Conservation (phyloP, 2,797 vertebrate genomes). For the Emys orbicularis region DNA sequence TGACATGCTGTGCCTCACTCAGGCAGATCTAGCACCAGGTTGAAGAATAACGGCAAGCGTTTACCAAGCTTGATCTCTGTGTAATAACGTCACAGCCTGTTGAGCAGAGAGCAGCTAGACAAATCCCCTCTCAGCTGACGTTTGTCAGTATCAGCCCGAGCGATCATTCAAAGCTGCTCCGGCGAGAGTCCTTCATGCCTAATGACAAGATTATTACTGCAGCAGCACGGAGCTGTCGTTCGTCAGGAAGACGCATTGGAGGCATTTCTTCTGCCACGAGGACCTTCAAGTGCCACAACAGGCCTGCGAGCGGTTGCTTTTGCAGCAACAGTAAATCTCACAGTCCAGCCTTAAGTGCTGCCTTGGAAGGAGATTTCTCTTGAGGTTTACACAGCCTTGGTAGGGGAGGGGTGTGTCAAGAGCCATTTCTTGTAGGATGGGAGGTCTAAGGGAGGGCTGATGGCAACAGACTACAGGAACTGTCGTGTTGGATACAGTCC, state of each 20-base stretch:
- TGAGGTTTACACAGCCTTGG: not conserved
- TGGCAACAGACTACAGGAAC: not conserved
- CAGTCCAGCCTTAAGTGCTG: not conserved
- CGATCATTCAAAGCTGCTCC: not conserved
- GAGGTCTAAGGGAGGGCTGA: not conserved
- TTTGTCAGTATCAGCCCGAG: not conserved
- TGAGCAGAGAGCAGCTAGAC: not conserved
- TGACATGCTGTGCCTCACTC: not conserved
- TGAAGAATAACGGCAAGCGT: not conserved
- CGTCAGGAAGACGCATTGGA: not conserved
- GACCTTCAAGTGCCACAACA: not conserved
- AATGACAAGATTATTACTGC: not conserved
- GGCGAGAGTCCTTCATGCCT: not conserved
- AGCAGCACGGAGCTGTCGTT: not conserved
- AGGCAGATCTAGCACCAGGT: not conserved
- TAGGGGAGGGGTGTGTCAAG: rapidly evolving
- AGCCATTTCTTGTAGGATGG: not conserved
- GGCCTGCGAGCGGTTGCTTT: not conserved
- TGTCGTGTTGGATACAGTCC: not conserved
- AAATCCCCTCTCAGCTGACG: not conserved
- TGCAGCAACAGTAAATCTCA: not conserved
- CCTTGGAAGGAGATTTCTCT: not conserved
- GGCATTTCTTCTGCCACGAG: not conserved
- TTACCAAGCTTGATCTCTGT: not conserved
- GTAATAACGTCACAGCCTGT: not conserved